Conservation (phyloP, 1,140 invertebrate species). For the Orius laevigatus region DNA sequence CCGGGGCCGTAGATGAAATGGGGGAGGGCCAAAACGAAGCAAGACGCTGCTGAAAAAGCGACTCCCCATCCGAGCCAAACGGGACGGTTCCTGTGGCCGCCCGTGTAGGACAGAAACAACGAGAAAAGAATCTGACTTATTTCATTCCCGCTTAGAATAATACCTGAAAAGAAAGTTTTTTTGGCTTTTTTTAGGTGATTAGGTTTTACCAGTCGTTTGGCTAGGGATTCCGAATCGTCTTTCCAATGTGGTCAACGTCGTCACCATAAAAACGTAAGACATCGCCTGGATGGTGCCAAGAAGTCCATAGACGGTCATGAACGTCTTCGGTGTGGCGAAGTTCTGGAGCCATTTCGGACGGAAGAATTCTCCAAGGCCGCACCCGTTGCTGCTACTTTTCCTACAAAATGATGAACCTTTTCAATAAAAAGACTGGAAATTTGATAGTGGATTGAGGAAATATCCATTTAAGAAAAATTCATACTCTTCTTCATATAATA, state of each 20-base stretch:
- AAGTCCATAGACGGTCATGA: constrained; percentile 44
- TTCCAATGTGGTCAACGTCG: constrained; percentile 49
- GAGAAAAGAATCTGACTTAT: constrained; percentile 47
- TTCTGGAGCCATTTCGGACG: constrained; percentile 37
- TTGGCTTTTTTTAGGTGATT: not conserved
- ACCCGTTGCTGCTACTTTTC: not conserved
- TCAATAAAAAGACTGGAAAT: too few species aligned
- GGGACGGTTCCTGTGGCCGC: constrained; percentile 39
- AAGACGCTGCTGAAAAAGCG: constrained; percentile 41
- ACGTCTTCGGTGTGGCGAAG: constrained; percentile 40
- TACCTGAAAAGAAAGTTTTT: constrained; percentile 30
- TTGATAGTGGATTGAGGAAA: too few species aligned
- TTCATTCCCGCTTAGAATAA: constrained; percentile 52
- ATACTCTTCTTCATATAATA: too few species aligned
- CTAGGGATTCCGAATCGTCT: constrained; percentile 55
- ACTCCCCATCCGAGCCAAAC: constrained; percentile 48
- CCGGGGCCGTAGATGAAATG: constrained; percentile 48
- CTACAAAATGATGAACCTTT: too few species aligned
- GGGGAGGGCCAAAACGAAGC: constrained; percentile 43
- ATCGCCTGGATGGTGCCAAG: constrained; percentile 52
- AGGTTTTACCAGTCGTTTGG: constrained; percentile 41
- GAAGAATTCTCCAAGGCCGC: constrained; percentile 15
- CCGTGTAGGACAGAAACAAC: constrained; percentile 39
- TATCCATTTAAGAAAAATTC: too few species aligned
- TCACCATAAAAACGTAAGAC: constrained; percentile 49